Conservation (phyloP, 30 jellyfish, hydroid and myxozoan species). For the Cassiopea xamachana region DNA sequence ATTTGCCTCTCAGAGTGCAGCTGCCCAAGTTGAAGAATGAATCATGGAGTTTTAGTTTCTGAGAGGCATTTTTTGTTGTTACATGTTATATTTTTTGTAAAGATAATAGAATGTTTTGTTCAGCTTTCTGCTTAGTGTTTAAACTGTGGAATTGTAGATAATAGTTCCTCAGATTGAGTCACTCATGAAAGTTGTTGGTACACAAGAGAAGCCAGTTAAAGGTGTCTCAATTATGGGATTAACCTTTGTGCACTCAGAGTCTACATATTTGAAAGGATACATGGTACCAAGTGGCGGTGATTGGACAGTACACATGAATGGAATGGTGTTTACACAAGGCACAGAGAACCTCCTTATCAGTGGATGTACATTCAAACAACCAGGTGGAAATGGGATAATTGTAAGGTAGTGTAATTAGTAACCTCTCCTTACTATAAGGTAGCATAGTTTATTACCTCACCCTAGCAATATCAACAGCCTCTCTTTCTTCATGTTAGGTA, state of each 20-base stretch:
- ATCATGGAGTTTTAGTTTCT: too few species aligned
- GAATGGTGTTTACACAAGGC: constrained; percentile 77
- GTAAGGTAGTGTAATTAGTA: constrained; percentile 55
- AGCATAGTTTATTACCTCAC: too few species aligned
- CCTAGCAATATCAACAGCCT: too few species aligned
- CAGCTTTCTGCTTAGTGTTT: too few species aligned
- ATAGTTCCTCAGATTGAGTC: constrained; percentile 81
- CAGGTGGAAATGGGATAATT: constrained; percentile 96
- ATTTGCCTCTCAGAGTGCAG: too few species aligned
- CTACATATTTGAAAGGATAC: constrained; percentile 79
- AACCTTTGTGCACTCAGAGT: constrained; percentile 70
- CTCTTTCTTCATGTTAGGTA: too few species aligned
- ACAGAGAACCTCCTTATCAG: constrained; percentile 65
- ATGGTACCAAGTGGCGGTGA: constrained; percentile 99
- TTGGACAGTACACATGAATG: constrained; percentile 95
- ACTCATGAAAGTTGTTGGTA: constrained; percentile 69
- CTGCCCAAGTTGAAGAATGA: too few species aligned
- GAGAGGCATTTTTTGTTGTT: too few species aligned
- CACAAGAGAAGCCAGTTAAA: constrained; percentile 71
- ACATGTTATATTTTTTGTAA: too few species aligned
- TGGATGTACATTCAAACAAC: constrained; percentile 79
- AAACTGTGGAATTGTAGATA: constrained; percentile 34
- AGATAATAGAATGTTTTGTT: too few species aligned
- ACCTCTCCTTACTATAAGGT: not conserved
- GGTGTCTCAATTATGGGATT: constrained; percentile 71